Evolutionary conservation across 2,888 invertebrate species (phyloP).

Genomic region (Noctuana brunneofusca): DNA sequence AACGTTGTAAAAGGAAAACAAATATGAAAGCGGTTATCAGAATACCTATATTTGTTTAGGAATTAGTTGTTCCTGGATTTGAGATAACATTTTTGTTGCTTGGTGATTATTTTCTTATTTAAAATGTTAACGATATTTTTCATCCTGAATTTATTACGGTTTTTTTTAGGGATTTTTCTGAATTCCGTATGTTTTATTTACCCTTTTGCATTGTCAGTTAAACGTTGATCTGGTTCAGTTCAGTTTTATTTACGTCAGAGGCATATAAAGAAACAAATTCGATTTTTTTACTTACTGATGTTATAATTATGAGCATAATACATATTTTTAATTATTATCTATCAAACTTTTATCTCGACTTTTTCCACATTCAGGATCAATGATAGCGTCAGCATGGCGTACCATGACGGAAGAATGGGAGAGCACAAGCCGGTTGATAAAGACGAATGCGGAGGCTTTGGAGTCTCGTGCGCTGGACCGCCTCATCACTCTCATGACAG

Average conservation of each 20-base stretch:
- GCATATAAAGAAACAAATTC: too few relatives aligned
- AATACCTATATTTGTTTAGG: not conserved
- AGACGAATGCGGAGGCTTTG: constrained; percentile 92
- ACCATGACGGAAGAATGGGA: constrained; percentile 95
- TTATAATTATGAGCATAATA: too few relatives aligned
- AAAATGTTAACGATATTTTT: too few relatives aligned
- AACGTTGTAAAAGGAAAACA: constrained; percentile 10
- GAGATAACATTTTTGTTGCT: not conserved
- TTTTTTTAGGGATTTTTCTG: too few relatives aligned
- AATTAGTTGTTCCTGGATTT: constrained; percentile 15
- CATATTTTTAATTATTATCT: too few relatives aligned
- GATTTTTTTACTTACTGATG: too few relatives aligned
- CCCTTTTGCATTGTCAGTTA: too few relatives aligned
- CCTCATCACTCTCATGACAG: constrained; percentile 90
- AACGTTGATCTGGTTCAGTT: too few relatives aligned
- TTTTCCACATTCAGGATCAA: constrained; percentile 75
- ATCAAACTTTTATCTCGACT: not conserved
- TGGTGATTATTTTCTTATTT: too few relatives aligned
- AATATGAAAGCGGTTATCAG: constrained; percentile 1
- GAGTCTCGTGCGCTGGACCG: constrained; percentile 92
- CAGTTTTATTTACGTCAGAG: too few relatives aligned
- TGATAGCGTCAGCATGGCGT: constrained; percentile 89
- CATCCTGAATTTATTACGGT: too few relatives aligned
- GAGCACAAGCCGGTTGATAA: constrained; percentile 90
- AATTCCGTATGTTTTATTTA: too few relatives aligned